These are phyloP conservation scores for Xiphydria camelus DNA, from an alignment of 2,888 invertebrate species.

Conservation along the genomic window DNA sequence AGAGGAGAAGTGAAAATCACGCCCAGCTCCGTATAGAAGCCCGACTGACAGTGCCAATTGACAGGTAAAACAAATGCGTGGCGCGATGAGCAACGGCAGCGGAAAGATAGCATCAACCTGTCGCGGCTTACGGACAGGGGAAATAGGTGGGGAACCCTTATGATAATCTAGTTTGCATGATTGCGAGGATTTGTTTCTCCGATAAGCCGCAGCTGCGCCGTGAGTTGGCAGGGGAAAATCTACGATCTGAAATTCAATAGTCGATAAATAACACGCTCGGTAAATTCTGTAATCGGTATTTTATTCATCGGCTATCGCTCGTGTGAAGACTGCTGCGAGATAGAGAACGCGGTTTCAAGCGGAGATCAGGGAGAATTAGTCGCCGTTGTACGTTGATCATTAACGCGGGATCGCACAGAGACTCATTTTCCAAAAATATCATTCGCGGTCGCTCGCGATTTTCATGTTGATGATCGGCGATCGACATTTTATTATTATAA, in stretches of 20 bases:
- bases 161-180: conserved; percentile 41
- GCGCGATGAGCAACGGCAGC: conserved; percentile 34
- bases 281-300: conserved; percentile 42
- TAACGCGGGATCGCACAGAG: no score
- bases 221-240: conserved; percentile 43
- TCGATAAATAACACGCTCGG: conserved; percentile 44
- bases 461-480: no score
- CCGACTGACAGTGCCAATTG: conserved; percentile 41
- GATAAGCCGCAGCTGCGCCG: conserved; percentile 37
- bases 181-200: conserved; percentile 40
- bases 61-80: conserved; percentile 42
- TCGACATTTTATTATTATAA: no score
- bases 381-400: no score
- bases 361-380: no score
- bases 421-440: no score
- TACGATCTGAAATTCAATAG: conserved; percentile 47
- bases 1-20: conserved; percentile 26
- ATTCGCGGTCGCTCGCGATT: no score
- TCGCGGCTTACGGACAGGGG: conserved; percentile 10
- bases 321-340: conserved; percentile 17
- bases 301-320: conserved; percentile 36
- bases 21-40: conserved; percentile 18
- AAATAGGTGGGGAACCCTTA: no score
- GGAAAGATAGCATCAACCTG: conserved; percentile 35
- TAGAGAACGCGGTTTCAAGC: neutral